Evolutionary conservation across 1,140 invertebrate species (phyloP), one percentile per base, ranked within the genome.

Genomic region (Polypedilum vanderplanki): DNA sequence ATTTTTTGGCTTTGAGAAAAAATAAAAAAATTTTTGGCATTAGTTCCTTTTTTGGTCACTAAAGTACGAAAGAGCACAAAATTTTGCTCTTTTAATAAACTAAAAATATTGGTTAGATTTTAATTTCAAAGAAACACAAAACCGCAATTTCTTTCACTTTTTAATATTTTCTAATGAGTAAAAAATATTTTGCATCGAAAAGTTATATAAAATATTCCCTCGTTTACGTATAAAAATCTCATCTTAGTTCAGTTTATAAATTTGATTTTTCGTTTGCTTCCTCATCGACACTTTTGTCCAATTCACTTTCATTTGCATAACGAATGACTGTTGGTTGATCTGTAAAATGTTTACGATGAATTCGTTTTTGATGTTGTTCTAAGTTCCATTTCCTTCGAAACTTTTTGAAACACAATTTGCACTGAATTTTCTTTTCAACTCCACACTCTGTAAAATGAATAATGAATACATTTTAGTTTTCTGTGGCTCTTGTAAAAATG

Each of bases 341-440:
- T 18, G 7, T 70, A 12, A 70, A 70, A 22, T 70, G 65, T 40
- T 75, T 75, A 20, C 40, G 40, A 22, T 76, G 75, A 18, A 76
- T 20, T 41, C 40, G 73, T 22, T 74, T 64, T 15, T 74, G 18
- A 70, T 76, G 75, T 17, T 76, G 73, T 10, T 74, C 18, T 40
- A 76, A 24, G 74, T 76, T 74, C 75, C 73, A 76, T 40, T 76
- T 74, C 33, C 75, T 9, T 10, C 73, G 7, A 17, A 76, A 76
- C 41, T 74, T 74, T 65, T 76, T 76, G 18, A 40, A 18, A 41
- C 73, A 76, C n/a, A 76, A 57, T 33, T 33, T 57, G 18, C 73
- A 74, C 7, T 22, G 22, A 40, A 76, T 46, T 74, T 74, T 76
- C 24, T 76, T 76, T 15, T 76, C 73, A n/a, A 76, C 73, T 17